Base-by-base conservation (phyloP, 2,888 invertebrate species). In the Entomobrya multifasciata region DNA sequence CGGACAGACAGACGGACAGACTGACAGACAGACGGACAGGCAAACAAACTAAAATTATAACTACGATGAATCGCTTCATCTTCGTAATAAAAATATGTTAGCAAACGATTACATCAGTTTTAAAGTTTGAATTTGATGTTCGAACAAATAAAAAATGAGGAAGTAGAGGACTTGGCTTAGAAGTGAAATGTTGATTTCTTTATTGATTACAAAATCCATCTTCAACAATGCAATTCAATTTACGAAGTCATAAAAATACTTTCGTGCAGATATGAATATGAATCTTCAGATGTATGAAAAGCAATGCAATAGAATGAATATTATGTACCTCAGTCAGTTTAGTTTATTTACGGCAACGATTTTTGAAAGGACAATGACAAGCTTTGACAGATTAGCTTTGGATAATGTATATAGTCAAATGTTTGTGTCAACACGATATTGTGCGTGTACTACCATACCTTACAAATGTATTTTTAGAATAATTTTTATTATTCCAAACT, bases 361-460 rank as follows among this genome's bases (percentile, higher is more conserved):
- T 30, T 27, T 36, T 57, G 41, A 76, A 57, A 57, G 57, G 36
- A 25, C 74, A 74, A 30, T 76, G 36, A 76, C 55, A 76, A 27
- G 30, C 13, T 62, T 62, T 62, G 60, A 62, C 30, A 62, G 60
- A 30, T 30, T 11, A 62, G 11, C 60, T 27, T 27, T 20, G 55
- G 10, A 22, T 20, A 57, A 36, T 36, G 8, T n/a, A 36, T 36
- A 8, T 36, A 36, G 8, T 36, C 36, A 36, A 36, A 8, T 36
- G 36, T 4, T 36, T n/a, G n/a, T n/a, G n/a, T n/a, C n/a, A n/a
- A n/a, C n/a, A n/a, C n/a, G n/a, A n/a, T n/a, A n/a, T n/a, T n/a
- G n/a, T n/a, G n/a, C n/a, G n/a, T n/a, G n/a, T n/a, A n/a, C n/a
- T n/a, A n/a, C n/a, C n/a, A n/a, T n/a, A n/a, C n/a, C n/a, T n/a